Evolutionary conservation across 2,113 vertebrate genomes (phyloP).

Genomic region (Falcunculus frontatus): DNA sequence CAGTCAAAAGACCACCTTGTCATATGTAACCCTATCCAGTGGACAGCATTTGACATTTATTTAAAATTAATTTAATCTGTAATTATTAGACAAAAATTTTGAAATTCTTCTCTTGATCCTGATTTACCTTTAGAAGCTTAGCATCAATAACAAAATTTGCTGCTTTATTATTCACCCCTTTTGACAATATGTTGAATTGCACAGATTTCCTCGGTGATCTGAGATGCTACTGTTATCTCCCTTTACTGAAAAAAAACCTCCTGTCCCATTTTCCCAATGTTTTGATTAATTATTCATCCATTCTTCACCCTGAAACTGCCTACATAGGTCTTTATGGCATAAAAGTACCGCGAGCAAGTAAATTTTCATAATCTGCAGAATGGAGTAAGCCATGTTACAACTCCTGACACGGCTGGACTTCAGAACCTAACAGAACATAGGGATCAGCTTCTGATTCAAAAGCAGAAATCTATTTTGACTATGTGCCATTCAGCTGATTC

Average conservation of each 20-base stretch:
- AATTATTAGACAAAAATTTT: not conserved
- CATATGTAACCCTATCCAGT: not conserved
- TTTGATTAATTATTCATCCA: not conserved
- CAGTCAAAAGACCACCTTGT: not conserved
- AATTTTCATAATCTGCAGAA: not conserved
- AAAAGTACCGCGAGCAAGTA: not conserved
- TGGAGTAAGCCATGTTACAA: not conserved
- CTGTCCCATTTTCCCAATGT: not conserved
- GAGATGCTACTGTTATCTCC: not conserved
- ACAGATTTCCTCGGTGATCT: not conserved
- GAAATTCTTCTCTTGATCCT: not conserved
- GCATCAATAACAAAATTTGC: not conserved
- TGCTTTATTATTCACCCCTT: not conserved
- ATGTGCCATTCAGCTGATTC: not conserved
- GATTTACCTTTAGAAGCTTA: not conserved
- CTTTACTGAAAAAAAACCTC: not conserved
- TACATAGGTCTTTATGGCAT: not conserved
- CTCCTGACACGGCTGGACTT: not conserved
- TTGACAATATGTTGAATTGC: not conserved
- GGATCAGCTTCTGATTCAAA: not conserved
- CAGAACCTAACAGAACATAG: not conserved
- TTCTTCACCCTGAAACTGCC: not conserved
- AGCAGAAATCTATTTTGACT: not conserved
- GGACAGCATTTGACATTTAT: not conserved
- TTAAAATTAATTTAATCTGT: not conserved